These are phyloP conservation scores for Chesias legatella DNA, from an alignment of 2,888 invertebrate genomes.

Conservation along the genomic window DNA sequence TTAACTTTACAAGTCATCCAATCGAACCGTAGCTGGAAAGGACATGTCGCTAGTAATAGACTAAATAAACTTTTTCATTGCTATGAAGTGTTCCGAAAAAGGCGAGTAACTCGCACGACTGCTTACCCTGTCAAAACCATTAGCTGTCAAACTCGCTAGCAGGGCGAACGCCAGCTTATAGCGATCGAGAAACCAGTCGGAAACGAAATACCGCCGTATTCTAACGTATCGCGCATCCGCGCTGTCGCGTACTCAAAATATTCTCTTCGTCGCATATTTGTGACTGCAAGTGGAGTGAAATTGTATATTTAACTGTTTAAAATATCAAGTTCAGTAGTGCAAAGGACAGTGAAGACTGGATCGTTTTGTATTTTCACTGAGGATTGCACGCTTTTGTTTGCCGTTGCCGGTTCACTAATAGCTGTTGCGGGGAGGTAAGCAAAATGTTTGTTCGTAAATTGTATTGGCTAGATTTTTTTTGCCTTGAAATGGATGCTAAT, in stretches of 20 bases:
- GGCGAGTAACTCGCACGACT: background rate
- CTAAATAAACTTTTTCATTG: too few relatives aligned
- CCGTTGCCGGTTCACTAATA: conserved; percentile 61
- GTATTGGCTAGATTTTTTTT: conserved; percentile 28
- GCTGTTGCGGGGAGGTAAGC: conserved; percentile 67
- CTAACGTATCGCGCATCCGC: conserved; percentile 48
- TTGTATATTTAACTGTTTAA: conserved; percentile 36
- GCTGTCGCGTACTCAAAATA: conserved; percentile 48
- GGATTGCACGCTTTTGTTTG: conserved; percentile 48
- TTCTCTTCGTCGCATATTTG: conserved; percentile 64
- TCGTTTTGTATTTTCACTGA: conserved; percentile 35
- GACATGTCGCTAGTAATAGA: too few relatives aligned
- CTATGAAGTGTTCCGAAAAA: too few relatives aligned
- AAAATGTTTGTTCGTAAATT: conserved; percentile 45
- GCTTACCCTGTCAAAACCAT: too few relatives aligned
- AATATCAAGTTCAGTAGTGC: conserved; percentile 29
- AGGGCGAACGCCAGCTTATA: too few relatives aligned
- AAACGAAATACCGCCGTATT: conserved; percentile 42
- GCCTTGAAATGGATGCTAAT: conserved; percentile 14
- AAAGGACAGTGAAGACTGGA: conserved; percentile 28
- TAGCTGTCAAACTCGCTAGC: conserved; percentile 3
- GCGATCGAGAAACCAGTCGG: conserved; percentile 35
- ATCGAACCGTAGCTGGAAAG: too few relatives aligned
- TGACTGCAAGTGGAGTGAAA: conserved; percentile 71
- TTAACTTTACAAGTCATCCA: too few relatives aligned